Evolutionary conservation across 1,140 invertebrate species (phyloP).

Genomic region (Acromyrmex heyeri): DNA sequence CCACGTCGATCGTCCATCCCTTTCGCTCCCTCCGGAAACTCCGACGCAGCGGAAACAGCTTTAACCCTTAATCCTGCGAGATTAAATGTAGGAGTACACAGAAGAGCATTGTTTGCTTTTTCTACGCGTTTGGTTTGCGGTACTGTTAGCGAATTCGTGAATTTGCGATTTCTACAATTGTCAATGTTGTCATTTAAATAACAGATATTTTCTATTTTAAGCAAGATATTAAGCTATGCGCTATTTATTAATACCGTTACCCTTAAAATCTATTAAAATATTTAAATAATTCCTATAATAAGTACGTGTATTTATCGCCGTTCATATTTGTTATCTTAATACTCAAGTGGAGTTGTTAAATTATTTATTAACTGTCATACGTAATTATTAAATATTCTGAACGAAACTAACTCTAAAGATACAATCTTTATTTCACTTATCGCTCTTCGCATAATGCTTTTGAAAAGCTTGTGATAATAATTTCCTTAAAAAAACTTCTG

Average conservation of each 20-base stretch:
- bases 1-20: conserved; percentile 31
- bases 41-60: conserved; percentile 34
- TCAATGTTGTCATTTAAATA: neutral
- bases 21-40: conserved; percentile 23
- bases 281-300: neutral
- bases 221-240: neutral
- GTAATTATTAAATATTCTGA: neutral
- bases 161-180: neutral
- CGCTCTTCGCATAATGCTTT: neutral
- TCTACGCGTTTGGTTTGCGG: neutral
- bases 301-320: neutral
- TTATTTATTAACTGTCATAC: conserved; percentile 13
- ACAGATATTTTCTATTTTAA: neutral
- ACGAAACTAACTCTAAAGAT: neutral
- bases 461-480: conserved; percentile 27
- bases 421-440: neutral
- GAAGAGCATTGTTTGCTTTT: conserved; percentile 27
- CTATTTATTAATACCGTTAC: neutral
- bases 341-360: neutral
- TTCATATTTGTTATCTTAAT: neutral
- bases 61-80: conserved; percentile 25
- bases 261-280: neutral
- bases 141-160: neutral
- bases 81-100: conserved; percentile 42
- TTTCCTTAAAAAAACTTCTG: conserved; percentile 29